These are phyloP conservation scores for Drepanosiphum platanoidis DNA, from an alignment of 2,888 invertebrate species.

Conservation along the genomic window DNA sequence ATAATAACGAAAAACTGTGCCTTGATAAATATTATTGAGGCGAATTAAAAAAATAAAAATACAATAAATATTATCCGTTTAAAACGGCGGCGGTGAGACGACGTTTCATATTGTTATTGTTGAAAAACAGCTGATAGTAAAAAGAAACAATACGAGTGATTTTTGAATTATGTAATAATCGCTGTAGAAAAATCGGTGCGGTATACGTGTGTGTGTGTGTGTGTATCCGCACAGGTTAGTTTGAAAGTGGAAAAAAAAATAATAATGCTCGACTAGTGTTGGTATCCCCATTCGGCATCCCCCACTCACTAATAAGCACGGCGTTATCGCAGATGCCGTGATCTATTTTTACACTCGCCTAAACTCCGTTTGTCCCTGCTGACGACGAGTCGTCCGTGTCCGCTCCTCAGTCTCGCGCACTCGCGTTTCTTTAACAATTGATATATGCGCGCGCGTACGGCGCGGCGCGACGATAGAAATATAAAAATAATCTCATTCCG, in stretches of 20 bases:
- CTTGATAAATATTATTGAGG: no score
- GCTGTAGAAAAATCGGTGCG: background rate
- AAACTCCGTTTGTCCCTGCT: conserved; percentile 44
- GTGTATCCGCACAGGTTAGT: conserved; percentile 2
- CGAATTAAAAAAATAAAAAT: no score
- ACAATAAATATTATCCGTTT: no score
- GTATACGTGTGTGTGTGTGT: no score
- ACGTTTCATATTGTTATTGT: no score
- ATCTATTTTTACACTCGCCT: conserved; percentile 58
- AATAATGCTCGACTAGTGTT: conserved; percentile 14
- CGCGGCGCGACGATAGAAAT: background rate
- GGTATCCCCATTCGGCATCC: background rate
- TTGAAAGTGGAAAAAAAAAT: conserved; percentile 22
- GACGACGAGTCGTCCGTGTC: conserved; percentile 37
- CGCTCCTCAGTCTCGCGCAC: conserved; percentile 28
- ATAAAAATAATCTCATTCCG: no score
- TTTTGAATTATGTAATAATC: no score
- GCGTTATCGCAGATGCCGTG: conserved; percentile 50
- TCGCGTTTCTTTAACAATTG: background rate
- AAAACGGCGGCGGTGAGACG: no score
- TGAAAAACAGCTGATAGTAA: no score
- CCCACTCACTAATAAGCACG: conserved; percentile 3
- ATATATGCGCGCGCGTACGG: no score
- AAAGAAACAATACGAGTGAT: no score
- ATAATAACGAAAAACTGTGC: no score